Evolutionary conservation across 2,888 invertebrate genomes (phyloP), one percentile per base, ranked within the genome.

Genomic region (Protonemura montana): DNA sequence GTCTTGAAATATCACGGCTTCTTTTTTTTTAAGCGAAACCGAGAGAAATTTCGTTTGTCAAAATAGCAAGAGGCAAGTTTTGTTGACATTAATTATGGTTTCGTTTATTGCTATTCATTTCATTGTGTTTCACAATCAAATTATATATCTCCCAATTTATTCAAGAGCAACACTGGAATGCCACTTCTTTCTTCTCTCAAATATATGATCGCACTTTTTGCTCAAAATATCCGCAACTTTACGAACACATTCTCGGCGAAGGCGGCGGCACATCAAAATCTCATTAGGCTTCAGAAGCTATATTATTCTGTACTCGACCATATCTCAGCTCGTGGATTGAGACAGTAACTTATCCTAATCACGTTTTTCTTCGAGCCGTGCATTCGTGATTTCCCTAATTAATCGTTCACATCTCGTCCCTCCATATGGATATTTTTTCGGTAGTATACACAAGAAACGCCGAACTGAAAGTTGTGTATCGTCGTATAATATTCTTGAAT

Each of bases 401-500:
- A 78, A 78, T 78, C 78, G 78, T 78, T 78, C 28, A 26, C 78
- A 78, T 78, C 78, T 78, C 28, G 78, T 78, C 78, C 27, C 27
- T 78, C 78, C 78, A 78, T 78, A 78, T 21, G 10, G 16, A 78
- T 78, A 26, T 26, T 78, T 27, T 78, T 28, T 26, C 35, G 35
- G n/a, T 35, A 35, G 35, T 35, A 2, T 59, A 10, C 41, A 13
- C 21, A 21, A 59, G 16, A 59, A 59, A 59, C 78, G 28, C 28
- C 78, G 78, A 78, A 78, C 78, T 26, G 26, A 28, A 78, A 78
- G 78, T 78, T 78, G 78, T n/a, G n/a, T 78, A 78, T 28, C 78
- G 78, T 10, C 78, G 28, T 59, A 59, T 59, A 59, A 59, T 59
- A 59, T 59, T 78, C 78, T 25, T n/a, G 27, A 27, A 78, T 10